Evolutionary conservation across 2,797 vertebrate species (phyloP), one percentile per base, ranked within the genome.

Genomic region (Danio jaintianensis): DNA sequence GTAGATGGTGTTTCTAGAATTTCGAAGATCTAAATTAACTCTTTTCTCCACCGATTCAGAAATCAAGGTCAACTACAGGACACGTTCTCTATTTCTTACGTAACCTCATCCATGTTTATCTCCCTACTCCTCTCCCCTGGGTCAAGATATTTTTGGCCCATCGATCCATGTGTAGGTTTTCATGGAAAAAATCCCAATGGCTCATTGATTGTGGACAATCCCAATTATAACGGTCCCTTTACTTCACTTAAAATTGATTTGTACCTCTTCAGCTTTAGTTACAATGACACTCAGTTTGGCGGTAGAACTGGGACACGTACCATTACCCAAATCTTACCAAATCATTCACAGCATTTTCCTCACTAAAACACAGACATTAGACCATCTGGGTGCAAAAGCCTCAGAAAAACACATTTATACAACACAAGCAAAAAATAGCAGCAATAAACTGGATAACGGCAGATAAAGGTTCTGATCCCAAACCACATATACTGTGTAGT

Each of bases 111-210:
- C 50, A 43, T 56, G 68, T 59, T 61, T 72, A 82, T 85, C 80
- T 78, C 63, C 83, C 73, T 85, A 80, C 64, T 64, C 63, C 62
- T 72, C 50, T 82, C 53, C 64, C 50, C 36, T 72, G 40, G 77
- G 59, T 75, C 53, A 16, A 70, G 82, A 66, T 89, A 88, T 88
- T 90, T 88, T 84, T 84, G 64, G 75, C 63, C 22, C 47, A 75
- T 79, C 69, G 82, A 86, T 81, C 71, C 61, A 66, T 69, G 56
- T 52, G 68, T 68, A 80, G 59, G 53, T 86, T 82, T 87, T 83
- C 55, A 58, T 82, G 43, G 40, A 62, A 48, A 71, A 22, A 12
- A 45, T 73, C 78, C 10, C 70, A 64, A 74, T 22, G 75, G 45
- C 22, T 50, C 79, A 87, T 48, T 75, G 77, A 80, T 64, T 70